Conservation (phyloP, 92 coral and sea anemone genomes). For the Zoanthus solanderi region DNA sequence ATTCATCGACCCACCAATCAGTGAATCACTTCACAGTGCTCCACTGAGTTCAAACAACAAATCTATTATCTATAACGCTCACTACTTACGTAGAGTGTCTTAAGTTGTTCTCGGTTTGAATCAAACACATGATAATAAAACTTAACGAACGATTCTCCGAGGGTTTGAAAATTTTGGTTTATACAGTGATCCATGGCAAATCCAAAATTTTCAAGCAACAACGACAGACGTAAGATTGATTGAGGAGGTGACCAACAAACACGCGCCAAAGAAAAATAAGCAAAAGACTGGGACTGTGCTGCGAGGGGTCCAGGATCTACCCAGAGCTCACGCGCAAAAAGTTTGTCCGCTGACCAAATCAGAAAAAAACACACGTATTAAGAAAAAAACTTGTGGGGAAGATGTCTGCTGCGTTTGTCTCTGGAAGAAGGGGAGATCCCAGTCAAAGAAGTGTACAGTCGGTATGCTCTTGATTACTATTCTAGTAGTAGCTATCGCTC, state of each 20-base stretch:
- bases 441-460: conserved; percentile 87
- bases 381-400: neutral
- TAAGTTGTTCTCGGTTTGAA: conserved; percentile 55
- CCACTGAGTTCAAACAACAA: too few relatives aligned
- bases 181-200: conserved; percentile 28
- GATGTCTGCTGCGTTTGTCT: conserved; percentile 86
- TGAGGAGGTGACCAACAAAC: neutral
- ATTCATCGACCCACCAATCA: too few relatives aligned
- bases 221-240: neutral
- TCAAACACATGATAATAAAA: conserved; percentile 69
- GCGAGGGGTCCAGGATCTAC: neutral
- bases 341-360: conserved; percentile 24
- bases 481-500: too few relatives aligned
- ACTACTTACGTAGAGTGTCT: conserved; percentile 71
- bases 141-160: conserved; percentile 43
- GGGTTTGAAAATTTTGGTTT: conserved; percentile 47
- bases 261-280: neutral
- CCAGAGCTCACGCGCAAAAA: neutral
- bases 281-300: neutral
- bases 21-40: too few relatives aligned
- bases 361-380: neutral
- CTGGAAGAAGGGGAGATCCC: conserved; percentile 80
- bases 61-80: too few relatives aligned
- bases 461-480: conserved; percentile 56
- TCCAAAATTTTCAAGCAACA: neutral